Evolutionary conservation across 2,888 invertebrate genomes (phyloP), one percentile per base, ranked within the genome.

Genomic region (Caenorhabditis drosophilae): DNA sequence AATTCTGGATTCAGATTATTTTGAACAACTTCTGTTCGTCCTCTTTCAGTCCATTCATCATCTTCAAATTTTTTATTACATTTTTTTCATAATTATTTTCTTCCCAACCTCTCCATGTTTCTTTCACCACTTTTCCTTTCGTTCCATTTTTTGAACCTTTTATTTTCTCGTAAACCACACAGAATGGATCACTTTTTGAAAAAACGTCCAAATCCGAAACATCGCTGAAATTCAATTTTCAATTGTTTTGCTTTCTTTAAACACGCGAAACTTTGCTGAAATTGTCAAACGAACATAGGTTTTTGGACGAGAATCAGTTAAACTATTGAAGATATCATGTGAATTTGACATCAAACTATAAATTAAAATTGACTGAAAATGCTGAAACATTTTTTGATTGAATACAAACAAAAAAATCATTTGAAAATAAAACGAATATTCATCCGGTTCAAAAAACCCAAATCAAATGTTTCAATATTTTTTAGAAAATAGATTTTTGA

Each of bases 171-270:
- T 63, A 76, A 11, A 80, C 58, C 12, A 81, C 64, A 45, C 77
- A 78, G 20, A 76, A 52, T n/a, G 82, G 82, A 54, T 82, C 83
- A n/a, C 73, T 73, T 53, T 83, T 82, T 16, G 82, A 77, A 50
- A 82, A 70, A 6, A 77, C 56, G 53, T 82, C 83, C 36, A 68
- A 48, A 53, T 83, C 77, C 35, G 67, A 60, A 7, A 82, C 67
- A 20, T 77, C 63, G 26, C 80, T 79, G 63, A 47, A 79, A 64
- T 20, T 41, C 25, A 36, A 40, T 38, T 38, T 51, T 42, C 31
- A 4, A 20, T 51, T 11, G 7, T 44, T 31, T 12, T 35, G 16
- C 15, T 18, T 42, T 42, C 26, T 49, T 22, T n/a, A 47, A 31
- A n/a, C 23, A 26, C 34, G 35, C 18, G 20, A 47, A 31, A 62